Base-by-base conservation (phyloP, 1,140 invertebrate genomes). In the Panagrolaimus sp. region DNA sequence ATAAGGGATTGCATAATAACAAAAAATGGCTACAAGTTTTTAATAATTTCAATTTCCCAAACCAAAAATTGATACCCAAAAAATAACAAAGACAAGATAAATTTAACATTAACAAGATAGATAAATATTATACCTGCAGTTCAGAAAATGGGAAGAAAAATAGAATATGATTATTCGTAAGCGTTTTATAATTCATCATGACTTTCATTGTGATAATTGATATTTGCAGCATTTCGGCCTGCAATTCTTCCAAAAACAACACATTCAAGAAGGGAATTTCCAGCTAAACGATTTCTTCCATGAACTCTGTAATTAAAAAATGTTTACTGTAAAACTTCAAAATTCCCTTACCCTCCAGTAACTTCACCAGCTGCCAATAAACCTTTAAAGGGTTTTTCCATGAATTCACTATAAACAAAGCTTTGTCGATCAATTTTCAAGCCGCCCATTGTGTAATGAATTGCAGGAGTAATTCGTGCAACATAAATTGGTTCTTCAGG, bases 391-490 rank as follows among this genome's bases (percentile, higher is more conserved):
- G 79, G 73, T 38, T 76, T 71, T 44, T 65, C 68, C 72, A 76
- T 79, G 64, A 76, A 79, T 63, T 82, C 80, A 58, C 71, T 82
- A 71, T 62, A 82, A 26, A 80, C 76, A 44, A 70, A 46, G 5
- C 70, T 75, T 73, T 73, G 65, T 21, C 69, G 68, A 65, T 83
- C 76, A 63, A 84, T 84, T 63, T 83, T 75, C 38, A 84, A 45
- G 4, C 83, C 83, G 9, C 83, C 83, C 83, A 84, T 84, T 28
- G 83, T 84, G 71, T 84, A 84, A 64, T 84, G 83, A 62, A 83
- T 74, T 8, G 81, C 78, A 43, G 83, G 83, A 17, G 83, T 83
- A 52, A 82, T 65, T 45, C 67, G 69, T 8, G 80, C 79, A 9
- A 75, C 80, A 70, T 79, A 83, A 63, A 84, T 71, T 7, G 79